Evolutionary conservation across 92 coral and sea anemone species (phyloP), one percentile per base, ranked within the genome.

Genomic region (Isaurus tuberculatus): DNA sequence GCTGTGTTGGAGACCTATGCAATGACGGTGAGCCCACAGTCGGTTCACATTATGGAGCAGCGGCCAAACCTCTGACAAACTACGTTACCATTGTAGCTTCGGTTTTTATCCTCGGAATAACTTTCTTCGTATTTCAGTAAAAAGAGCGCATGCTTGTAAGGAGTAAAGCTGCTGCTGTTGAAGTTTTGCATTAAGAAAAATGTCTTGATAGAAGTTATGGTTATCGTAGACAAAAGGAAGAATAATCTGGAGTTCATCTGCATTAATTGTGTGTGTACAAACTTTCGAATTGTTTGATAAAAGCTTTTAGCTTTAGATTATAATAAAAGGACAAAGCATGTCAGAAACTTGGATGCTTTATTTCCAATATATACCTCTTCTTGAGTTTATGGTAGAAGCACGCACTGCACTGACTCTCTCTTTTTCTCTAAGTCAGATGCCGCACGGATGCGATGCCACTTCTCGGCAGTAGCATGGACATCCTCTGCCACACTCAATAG

Each of bases 1-100:
- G 82, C 31, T 77, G 82, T 33, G 68, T 36, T 25, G 82, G 82
- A 0, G 82, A 77, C 51, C 70, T 77, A n/a, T 77, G 70, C 43
- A 77, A 77, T 42, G 34, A 33, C 6, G 49, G 81, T 1, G 30
- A 20, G 19, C 80, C 80, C 79, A 23, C 10, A 27, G 23, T 72
- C 13, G 27, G 4, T 37, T 2, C 27, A 11, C 23, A 40, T 5
- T 14, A 14, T 20, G 70, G 53, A 8, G 69, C 82, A 77, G 33
- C 49, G 9, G 1, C 33, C n/a, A 36, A 31, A 31, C 82, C 70
- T 69, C 82, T 77, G 70, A 77, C 70, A 25, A 26, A 48, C 17
- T 77, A 58, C 82, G 37, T 36, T 43, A 58, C 82, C 36, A 32
- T 65, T 58, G 82, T 23, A 58, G 70, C 70, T 77, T 51, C 65